phyloP scores from a whole-genome alignment of 2,113 vertebrate genomes.

The Saccopteryx bilineata region DNA sequence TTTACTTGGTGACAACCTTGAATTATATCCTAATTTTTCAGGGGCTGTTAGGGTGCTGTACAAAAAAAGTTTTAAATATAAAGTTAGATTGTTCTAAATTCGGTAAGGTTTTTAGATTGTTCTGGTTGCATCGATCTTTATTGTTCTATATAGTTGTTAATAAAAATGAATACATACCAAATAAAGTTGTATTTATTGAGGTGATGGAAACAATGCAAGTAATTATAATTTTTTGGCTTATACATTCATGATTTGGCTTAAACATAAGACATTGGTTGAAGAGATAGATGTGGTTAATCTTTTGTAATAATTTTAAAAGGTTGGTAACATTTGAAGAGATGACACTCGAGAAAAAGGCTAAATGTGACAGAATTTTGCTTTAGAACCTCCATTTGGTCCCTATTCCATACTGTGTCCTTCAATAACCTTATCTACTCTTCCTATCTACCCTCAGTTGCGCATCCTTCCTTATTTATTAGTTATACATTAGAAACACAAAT shows the following conservation, averaged over 20 bases:
- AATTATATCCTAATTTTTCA: neutral
- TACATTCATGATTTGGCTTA: neutral
- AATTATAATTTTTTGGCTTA: slow-evolving; percentile 9
- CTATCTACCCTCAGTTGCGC: neutral
- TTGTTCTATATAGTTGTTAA: neutral
- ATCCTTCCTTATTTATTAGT: neutral
- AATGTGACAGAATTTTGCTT: neutral
- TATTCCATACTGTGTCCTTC: neutral
- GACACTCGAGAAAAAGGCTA: neutral
- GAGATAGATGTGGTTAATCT: neutral
- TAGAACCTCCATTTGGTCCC: neutral
- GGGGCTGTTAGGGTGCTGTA: neutral
- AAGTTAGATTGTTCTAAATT: slow-evolving; percentile 19
- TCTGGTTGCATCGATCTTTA: slow-evolving; percentile 38
- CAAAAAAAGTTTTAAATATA: neutral
- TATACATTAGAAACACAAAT: neutral
- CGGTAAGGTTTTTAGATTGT: slow-evolving; percentile 33
- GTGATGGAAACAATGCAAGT: neutral
- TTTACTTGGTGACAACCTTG: slow-evolving; percentile 14
- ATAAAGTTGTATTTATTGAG: slow-evolving; percentile 34
- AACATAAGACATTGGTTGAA: neutral
- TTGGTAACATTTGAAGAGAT: neutral
- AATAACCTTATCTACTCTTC: neutral
- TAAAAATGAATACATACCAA: neutral
- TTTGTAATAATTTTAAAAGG: slow-evolving; percentile 27